Evolutionary conservation across 37 sponge, comb jelly and placozoan genomes (phyloP), one percentile per base, ranked within the genome.

Genomic region (Cladorhizidae sp.): DNA sequence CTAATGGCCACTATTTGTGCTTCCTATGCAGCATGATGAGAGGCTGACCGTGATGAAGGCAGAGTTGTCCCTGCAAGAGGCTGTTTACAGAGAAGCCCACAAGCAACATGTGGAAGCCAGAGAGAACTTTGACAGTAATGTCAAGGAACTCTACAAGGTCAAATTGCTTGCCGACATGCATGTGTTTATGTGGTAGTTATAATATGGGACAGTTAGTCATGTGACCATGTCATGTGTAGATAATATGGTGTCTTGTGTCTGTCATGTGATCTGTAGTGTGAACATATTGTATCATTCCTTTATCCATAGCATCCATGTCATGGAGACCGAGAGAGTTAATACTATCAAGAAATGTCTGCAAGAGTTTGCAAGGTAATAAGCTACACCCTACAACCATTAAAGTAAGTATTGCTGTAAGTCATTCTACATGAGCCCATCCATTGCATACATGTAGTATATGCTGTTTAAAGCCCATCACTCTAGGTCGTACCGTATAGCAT

Each of bases 321-420:
- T 26, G 14, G 93, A 92, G 64, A 31, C 85, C 6, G 54, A 81
- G 45, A 80, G 93, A 67, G 85, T 92, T 18, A 80, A 88, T 9
- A 75, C 78, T 15, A 21, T 92, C 2, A 84, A 82, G 54, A 74
- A 67, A 8, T 84, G 83, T 26, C 42, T 92, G 31, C 76, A 76
- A 33, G 78, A 81, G 18, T 92, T 92, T 64, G 79, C 93, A 77
- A 88, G 72, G 67, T 65, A 36, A 1, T 68, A n/a, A n/a, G n/a
- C n/a, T n/a, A n/a, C n/a, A n/a, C n/a, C n/a, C n/a, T n/a, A n/a
- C n/a, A n/a, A n/a, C n/a, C n/a, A n/a, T n/a, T n/a, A n/a, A n/a
- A n/a, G n/a, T n/a, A n/a, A n/a, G n/a, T n/a, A n/a, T n/a, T n/a
- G n/a, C n/a, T n/a, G n/a, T n/a, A n/a, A n/a, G n/a, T n/a, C n/a